A percentile compares a stretch with the other conserved stretches of the same genome.
These are phyloP conservation scores for Lepidocyrtinus sp. DNA, from an alignment of 2,888 invertebrate species.

Conservation along the genomic window DNA sequence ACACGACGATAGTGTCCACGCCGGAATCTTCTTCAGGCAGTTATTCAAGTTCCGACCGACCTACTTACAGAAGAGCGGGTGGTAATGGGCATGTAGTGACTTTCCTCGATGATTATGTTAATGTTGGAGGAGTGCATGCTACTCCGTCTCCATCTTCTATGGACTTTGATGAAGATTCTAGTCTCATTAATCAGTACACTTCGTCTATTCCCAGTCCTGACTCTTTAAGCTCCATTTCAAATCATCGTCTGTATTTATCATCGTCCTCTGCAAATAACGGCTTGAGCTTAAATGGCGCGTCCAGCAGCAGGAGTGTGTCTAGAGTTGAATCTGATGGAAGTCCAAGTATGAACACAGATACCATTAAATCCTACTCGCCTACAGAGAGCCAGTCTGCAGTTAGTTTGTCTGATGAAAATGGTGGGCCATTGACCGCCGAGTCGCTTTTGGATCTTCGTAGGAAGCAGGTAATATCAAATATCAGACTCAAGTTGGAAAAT, in stretches of 20 bases:
- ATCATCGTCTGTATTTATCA: conserved; percentile 35
- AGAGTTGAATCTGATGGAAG: conserved; percentile 32
- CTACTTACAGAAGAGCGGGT: conserved; percentile 34
- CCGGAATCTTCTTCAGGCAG: conserved; percentile 48
- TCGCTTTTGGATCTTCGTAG: conserved; percentile 65
- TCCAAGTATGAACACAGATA: conserved; percentile 17
- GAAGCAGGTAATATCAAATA: conserved; percentile 61
- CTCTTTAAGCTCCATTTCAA: conserved; percentile 61
- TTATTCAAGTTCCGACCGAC: conserved; percentile 29
- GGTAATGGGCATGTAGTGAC: conserved; percentile 19
- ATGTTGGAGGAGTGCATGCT: background rate
- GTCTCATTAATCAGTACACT: conserved; percentile 60
- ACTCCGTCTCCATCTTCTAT: conserved; percentile 45
- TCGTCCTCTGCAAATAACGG: conserved; percentile 23
- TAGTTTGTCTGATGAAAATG: conserved; percentile 35
- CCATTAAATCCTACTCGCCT: conserved; percentile 20
- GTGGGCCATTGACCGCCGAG: conserved; percentile 61
- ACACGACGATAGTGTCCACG: conserved; percentile 41
- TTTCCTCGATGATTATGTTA: conserved; percentile 52
- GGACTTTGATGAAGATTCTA: conserved; percentile 65
- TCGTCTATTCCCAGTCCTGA: conserved; percentile 65
- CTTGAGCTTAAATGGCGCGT: conserved; percentile 13
- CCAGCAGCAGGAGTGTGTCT: conserved; percentile 1
- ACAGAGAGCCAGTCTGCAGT: background rate
- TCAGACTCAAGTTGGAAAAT: too few relatives aligned